Base-by-base conservation (phyloP, 1,140 invertebrate species). In the Nephila pilipes region DNA sequence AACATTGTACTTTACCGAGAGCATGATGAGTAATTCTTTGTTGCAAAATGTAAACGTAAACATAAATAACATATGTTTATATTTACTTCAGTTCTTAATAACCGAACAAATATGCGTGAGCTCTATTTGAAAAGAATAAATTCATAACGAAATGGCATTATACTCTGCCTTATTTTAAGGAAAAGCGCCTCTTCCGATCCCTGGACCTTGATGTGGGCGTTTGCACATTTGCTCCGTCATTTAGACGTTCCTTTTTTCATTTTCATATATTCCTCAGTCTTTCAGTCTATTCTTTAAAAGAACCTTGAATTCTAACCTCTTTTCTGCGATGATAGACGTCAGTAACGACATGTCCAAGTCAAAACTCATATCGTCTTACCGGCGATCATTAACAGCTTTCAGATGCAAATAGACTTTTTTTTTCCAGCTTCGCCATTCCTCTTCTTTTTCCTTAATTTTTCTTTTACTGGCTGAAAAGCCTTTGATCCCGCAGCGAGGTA, bases 311-410 rank as follows among this genome's bases (percentile, higher is more conserved):
- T 57, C 6, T 83, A 83, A 83, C 81, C 81, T 83, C 81, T 83
- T 55, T 46, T 29, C n/a, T 83, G n/a, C n/a, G 46, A 14, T 57
- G 54, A 83, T 83, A 22, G 46, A 83, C 46, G 54, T 83, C 81
- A 54, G 46, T 83, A 25, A 55, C 81, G 69, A 75, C 38, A 54
- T 55, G 80, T 83, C 54, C 54, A 83, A 83, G 54, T 54, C 80
- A 22, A 83, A 83, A 46, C 80, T 75, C 36, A 54, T 83, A 54
- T 83, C 38, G 54, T 29, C 20, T 60, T 29, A 60, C 83, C 32
- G n/a, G 29, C n/a, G 58, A 63, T 87, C 85, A 87, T 87, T 87
- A 87, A 87, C 58, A 87, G 29, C 60, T 87, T 87, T 87, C 85
- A 87, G 18, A 87, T 87, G 85, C 85, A 87, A 87, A 87, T 87